Base-by-base conservation (phyloP, 2,797 vertebrate species). In the Danio choprae region DNA sequence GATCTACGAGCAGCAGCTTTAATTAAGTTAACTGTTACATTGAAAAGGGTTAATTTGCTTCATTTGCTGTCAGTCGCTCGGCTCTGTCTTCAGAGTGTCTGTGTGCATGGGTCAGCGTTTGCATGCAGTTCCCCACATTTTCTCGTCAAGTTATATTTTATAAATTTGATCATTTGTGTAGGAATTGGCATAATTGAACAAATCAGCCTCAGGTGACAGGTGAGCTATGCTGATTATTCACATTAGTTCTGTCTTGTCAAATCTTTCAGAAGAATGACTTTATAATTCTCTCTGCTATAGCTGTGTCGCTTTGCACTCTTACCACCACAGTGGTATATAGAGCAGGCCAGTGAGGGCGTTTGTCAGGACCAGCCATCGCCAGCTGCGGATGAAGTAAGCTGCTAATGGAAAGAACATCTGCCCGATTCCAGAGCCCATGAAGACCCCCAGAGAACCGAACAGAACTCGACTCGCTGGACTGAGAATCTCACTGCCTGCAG, bases 381-480 rank as follows among this genome's bases (percentile, higher is more conserved):
- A 65, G 63, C 63, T 65, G 12, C 95, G 85, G 77, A 96, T 83
- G 86, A 95, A 95, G 88, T 92, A 95, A 41, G 94, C 95, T 20
- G 88, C 92, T 1, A 92, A 86, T 0, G 96, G 95, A 88, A 96
- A 87, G 58, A 90, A 6, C 96, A 97, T 96, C 91, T 94, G 96
- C 36, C 96, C 96, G 2, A 96, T 3, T 0, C 94, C 94, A 0
- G 94, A 97, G 73, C 63, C 90, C 86, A 96, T 92, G 83, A 96
- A 97, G 44, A 96, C 94, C 0, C 96, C 96, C 51, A 98, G 88
- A 0, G 96, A 96, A 80, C 93, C 92, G 86, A 95, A 98, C 44
- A 93, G 53, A 74, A 96, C 91, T 1, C 96, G 89, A 1, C 92
- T 13, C 4, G 91, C 93, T 40, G 95, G 92, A 86, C 92, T 92